Conservation (phyloP, 2,888 invertebrate genomes). For the Venustoraphidia nigricollis region DNA sequence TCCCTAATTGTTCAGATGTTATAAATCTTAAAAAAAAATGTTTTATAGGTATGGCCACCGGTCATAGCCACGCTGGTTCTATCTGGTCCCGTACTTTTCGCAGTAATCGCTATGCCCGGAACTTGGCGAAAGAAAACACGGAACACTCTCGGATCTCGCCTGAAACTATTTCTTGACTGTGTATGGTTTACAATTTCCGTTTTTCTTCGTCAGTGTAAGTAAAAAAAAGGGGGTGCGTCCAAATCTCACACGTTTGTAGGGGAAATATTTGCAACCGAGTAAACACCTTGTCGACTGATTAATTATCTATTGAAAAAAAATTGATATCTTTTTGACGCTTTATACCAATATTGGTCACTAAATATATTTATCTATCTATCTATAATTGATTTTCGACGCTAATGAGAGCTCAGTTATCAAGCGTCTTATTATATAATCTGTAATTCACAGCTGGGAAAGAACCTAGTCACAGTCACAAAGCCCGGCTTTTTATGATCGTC, state of each 20-base stretch:
- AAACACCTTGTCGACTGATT: too few species aligned
- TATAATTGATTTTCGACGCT: too few species aligned
- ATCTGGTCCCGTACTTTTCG: constrained; percentile 53
- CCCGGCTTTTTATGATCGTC: constrained; percentile 50
- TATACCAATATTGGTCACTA: too few species aligned
- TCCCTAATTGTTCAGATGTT: background rate
- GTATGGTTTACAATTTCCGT: constrained; percentile 59
- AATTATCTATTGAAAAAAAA: too few species aligned
- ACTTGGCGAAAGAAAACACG: constrained; percentile 29
- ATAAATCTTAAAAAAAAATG: background rate
- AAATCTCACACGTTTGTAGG: too few species aligned
- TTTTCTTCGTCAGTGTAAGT: constrained; percentile 54
- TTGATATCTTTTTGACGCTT: too few species aligned
- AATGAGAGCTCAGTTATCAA: background rate
- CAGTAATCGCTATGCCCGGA: constrained; percentile 46
- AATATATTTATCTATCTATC: too few species aligned
- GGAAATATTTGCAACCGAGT: background rate
- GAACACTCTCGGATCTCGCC: constrained; percentile 21
- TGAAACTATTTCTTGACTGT: constrained; percentile 38
- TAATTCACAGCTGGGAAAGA: constrained; percentile 34
- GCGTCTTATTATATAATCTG: background rate
- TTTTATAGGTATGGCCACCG: constrained; percentile 50
- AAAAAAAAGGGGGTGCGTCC: background rate
- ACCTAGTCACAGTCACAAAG: constrained; percentile 46
- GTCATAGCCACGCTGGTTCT: constrained; percentile 45